These are phyloP conservation scores for Lasioglossum pauxillum DNA, from an alignment of 2,888 invertebrate genomes.

Conservation along the genomic window DNA sequence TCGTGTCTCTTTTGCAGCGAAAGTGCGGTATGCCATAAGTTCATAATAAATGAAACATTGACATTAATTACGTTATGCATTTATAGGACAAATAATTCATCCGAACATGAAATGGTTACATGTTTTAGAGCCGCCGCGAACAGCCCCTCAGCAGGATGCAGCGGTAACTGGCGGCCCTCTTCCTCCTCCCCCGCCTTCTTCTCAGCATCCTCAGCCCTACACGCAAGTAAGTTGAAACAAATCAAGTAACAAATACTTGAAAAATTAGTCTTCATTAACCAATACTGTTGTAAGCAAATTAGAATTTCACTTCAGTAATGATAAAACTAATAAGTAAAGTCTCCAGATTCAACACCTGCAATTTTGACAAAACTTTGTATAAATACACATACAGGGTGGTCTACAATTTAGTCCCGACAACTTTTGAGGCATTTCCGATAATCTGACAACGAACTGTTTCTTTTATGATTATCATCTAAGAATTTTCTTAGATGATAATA, in stretches of 20 bases:
- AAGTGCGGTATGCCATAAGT: too few relatives aligned
- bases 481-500: too few relatives aligned
- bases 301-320: not conserved
- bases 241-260: not conserved
- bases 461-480: too few relatives aligned
- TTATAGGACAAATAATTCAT: not conserved
- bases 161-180: constrained; percentile 84
- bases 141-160: constrained; percentile 91
- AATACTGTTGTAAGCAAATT: not conserved
- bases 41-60: not conserved
- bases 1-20: too few relatives aligned
- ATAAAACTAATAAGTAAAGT: not conserved
- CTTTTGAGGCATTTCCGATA: too few relatives aligned
- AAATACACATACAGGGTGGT: not conserved
- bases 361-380: not conserved
- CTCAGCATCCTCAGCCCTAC: constrained; percentile 80
- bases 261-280: not conserved
- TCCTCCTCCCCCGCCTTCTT: constrained; percentile 83
- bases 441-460: too few relatives aligned
- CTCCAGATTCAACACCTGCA: not conserved
- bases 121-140: constrained; percentile 90
- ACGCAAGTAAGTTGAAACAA: constrained; percentile 78
- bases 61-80: not conserved
- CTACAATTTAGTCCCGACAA: too few relatives aligned
- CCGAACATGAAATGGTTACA: not conserved